phyloP scores from a whole-genome alignment of 1,140 invertebrate genomes.

The Pentalonia nigronervosa region DNA sequence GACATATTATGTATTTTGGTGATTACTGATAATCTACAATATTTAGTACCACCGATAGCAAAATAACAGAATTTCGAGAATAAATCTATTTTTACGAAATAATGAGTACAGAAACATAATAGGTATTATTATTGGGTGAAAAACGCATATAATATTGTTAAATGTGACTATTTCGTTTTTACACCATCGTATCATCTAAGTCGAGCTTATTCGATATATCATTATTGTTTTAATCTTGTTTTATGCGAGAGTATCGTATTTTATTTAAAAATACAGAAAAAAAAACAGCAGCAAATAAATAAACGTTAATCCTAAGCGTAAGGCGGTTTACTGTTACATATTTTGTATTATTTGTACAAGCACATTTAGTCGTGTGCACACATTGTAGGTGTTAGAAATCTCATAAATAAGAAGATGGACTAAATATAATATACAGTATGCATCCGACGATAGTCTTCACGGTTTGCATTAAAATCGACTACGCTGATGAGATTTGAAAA shows the following conservation, averaged over 20 bases:
- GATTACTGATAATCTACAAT: background rate
- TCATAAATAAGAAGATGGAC: slow-evolving; percentile 13
- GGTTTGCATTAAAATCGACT: background rate
- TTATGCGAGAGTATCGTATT: background rate
- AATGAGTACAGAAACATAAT: background rate
- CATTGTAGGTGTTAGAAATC: background rate
- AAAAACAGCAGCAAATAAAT: background rate
- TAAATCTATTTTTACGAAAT: background rate
- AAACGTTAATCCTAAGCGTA: background rate
- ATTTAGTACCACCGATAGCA: background rate
- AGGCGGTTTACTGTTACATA: slow-evolving; percentile 8
- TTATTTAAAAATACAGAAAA: background rate
- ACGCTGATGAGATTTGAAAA: background rate
- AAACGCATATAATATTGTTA: background rate
- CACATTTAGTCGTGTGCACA: background rate
- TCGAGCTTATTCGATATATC: background rate
- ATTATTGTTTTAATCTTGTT: background rate
- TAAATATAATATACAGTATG: background rate
- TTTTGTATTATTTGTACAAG: slow-evolving; percentile 6
- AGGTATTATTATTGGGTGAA: background rate
- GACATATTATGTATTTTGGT: background rate
- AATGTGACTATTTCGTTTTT: background rate
- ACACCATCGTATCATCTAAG: background rate
- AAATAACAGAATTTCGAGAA: background rate
- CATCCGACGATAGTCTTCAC: background rate